Conservation (phyloP, 2,113 vertebrate genomes). For the Orthonyx spaldingii region DNA sequence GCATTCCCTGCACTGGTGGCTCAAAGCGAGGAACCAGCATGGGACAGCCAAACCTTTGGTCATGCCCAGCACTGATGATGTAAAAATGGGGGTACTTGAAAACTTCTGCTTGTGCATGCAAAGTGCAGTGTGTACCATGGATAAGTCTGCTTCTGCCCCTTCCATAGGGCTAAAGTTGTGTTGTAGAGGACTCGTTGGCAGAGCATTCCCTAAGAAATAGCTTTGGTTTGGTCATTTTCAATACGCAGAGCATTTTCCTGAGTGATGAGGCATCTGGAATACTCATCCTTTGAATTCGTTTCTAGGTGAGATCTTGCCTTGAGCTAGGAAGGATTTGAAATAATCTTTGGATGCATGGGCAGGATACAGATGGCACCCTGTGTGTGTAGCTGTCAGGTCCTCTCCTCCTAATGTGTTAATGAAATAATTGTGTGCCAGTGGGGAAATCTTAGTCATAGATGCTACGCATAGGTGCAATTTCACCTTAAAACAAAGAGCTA, state of each 20-base stretch:
- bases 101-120: neutral
- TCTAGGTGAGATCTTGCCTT: slow-evolving; percentile 18
- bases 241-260: accelerated
- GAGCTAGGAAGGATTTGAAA: neutral
- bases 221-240: neutral
- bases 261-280: neutral
- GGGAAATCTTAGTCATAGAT: neutral
- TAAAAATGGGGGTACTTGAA: neutral
- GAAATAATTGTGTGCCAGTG: neutral
- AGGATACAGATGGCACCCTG: neutral
- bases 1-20: neutral
- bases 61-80: neutral
- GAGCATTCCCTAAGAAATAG: neutral
- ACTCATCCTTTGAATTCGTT: neutral
- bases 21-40: neutral
- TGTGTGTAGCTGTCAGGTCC: neutral
- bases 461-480: neutral
- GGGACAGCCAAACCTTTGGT: neutral
- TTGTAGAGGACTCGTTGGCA: neutral
- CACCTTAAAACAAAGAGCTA: neutral
- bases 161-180: neutral
- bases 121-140: neutral
- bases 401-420: neutral
- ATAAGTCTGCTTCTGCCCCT: neutral
- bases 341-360: neutral